phyloP scores from a whole-genome alignment of 2,797 vertebrate genomes.

The Manis javanica region DNA sequence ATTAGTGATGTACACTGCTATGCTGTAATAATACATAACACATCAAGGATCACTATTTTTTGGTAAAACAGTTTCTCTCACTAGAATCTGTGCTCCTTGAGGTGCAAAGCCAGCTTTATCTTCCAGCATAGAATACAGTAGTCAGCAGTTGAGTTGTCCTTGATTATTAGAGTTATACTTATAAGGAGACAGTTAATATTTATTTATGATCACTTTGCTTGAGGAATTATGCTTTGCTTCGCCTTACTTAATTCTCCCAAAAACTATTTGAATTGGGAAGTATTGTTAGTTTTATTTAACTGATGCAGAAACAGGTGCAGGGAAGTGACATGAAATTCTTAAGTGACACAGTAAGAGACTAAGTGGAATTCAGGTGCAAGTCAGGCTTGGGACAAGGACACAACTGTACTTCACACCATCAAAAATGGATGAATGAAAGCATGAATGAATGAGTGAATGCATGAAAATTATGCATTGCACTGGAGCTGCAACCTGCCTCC shows the following conservation, averaged over 20 bases:
- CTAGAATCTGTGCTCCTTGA: not conserved
- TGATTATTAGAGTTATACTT: not conserved
- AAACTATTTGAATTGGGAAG: not conserved
- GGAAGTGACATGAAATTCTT: not conserved
- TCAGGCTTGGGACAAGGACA: not conserved
- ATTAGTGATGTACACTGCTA: not conserved
- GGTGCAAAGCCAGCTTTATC: not conserved
- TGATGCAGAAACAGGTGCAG: not conserved
- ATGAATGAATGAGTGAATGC: not conserved
- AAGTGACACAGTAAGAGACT: not conserved
- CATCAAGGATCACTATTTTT: not conserved
- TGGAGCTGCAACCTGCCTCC: not conserved
- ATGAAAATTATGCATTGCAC: fast-evolving
- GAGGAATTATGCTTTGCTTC: not conserved
- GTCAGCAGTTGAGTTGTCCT: not conserved
- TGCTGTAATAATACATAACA: fast-evolving
- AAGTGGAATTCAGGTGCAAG: not conserved
- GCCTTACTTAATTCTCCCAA: not conserved
- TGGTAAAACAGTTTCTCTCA: not conserved
- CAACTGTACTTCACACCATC: not conserved
- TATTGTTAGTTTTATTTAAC: not conserved
- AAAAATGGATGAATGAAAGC: not conserved
- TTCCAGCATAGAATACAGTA: not conserved
- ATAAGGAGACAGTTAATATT: not conserved
- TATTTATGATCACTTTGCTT: not conserved